These are phyloP conservation scores for Andrena hattorfiana DNA, from an alignment of 2,888 invertebrate species.

Conservation along the genomic window DNA sequence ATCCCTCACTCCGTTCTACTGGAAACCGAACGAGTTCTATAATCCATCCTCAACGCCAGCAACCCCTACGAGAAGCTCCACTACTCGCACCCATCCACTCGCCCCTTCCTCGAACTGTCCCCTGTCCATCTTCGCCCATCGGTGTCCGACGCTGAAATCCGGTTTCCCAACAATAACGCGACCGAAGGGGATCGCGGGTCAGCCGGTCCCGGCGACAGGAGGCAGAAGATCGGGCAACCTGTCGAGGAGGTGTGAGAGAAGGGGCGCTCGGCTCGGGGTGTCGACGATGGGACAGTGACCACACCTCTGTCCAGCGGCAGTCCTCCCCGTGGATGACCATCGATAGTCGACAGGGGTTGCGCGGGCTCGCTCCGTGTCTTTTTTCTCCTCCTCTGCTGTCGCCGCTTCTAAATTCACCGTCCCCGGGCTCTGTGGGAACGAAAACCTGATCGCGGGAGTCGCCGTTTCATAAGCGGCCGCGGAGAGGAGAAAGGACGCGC, in stretches of 20 bases:
- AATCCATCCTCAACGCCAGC: neutral
- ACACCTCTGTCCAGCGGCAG: conserved; percentile 63
- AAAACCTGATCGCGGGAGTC: conserved; percentile 84
- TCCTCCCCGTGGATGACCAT: conserved; percentile 78
- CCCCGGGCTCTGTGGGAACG: conserved; percentile 82
- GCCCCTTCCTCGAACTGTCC: conserved; percentile 33
- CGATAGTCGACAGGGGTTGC: conserved; percentile 72
- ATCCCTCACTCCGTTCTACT: neutral
- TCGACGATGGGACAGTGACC: conserved; percentile 67
- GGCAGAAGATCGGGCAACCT: conserved; percentile 67
- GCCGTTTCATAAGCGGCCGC: conserved; percentile 21
- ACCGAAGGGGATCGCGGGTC: conserved; percentile 59
- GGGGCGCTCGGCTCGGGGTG: conserved; percentile 27
- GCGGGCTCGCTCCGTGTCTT: conserved; percentile 62
- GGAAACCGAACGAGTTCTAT: neutral
- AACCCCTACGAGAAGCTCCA: neutral
- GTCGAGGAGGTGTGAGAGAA: conserved; percentile 60
- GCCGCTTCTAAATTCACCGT: neutral
- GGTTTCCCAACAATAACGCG: conserved; percentile 66
- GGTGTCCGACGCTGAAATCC: conserved; percentile 48
- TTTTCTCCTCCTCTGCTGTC: conserved; percentile 36
- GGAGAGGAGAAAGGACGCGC: neutral
- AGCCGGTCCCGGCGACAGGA: conserved; percentile 55
- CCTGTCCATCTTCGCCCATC: conserved; percentile 50
- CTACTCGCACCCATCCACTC: neutral